phyloP scores from a whole-genome alignment of 2,797 vertebrate species.

The Brotula barbata region DNA sequence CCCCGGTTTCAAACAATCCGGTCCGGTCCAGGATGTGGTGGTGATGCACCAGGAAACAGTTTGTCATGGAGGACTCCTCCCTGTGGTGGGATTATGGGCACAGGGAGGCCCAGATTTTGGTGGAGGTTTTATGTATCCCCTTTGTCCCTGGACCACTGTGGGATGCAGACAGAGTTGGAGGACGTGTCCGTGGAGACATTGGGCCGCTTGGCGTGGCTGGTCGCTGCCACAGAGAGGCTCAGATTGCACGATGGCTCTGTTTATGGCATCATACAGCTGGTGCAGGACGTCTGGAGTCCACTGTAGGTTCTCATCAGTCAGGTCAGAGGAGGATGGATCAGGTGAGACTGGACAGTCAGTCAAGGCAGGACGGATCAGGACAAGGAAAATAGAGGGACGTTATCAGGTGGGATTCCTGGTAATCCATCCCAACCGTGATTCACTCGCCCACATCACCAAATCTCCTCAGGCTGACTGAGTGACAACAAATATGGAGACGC shows the following conservation, averaged over 20 bases:
- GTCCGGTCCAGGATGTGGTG: too few relatives aligned
- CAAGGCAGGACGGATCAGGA: background rate
- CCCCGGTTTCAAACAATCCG: too few relatives aligned
- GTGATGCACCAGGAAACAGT: too few relatives aligned
- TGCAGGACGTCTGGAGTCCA: background rate
- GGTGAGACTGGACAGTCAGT: conserved; percentile 21
- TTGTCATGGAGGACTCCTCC: too few relatives aligned
- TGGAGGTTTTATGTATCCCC: too few relatives aligned
- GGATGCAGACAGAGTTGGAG: too few relatives aligned
- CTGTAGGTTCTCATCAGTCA: conserved; percentile 10
- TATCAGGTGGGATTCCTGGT: conserved; percentile 10
- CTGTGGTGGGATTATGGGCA: too few relatives aligned
- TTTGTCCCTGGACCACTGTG: too few relatives aligned
- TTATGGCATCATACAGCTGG: background rate
- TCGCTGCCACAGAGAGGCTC: too few relatives aligned
- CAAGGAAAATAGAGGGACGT: conserved; percentile 10
- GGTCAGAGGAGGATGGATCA: conserved; percentile 12
- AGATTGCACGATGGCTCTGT: conserved; percentile 10
- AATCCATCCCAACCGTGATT: conserved; percentile 39
- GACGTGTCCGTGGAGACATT: background rate
- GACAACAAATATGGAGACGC: conserved; percentile 15
- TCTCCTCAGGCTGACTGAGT: conserved; percentile 20
- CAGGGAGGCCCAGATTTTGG: too few relatives aligned
- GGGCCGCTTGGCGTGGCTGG: too few relatives aligned
- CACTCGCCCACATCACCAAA: conserved; percentile 14